Conservation (phyloP, 2,888 invertebrate genomes). For the Panzeria rudis region DNA sequence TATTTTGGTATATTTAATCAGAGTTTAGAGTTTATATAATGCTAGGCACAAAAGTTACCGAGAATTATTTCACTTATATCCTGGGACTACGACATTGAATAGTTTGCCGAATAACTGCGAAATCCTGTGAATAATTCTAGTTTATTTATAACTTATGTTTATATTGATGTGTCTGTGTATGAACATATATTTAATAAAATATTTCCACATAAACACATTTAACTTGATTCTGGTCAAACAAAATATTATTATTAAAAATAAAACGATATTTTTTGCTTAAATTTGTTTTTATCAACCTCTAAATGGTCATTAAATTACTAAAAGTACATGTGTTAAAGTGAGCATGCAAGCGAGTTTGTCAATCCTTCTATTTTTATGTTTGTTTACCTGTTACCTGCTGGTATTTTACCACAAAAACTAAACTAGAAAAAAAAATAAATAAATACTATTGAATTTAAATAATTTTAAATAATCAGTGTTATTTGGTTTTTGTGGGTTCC, state of each 20-base stretch:
- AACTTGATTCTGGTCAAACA: not conserved
- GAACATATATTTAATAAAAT: no score
- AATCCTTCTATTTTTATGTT: not conserved
- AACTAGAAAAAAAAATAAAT: not conserved
- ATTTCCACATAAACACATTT: no score
- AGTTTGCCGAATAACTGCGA: no score
- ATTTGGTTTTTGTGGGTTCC: constrained; percentile 61
- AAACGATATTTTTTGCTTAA: not conserved
- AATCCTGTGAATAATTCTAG: no score
- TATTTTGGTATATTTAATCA: no score
- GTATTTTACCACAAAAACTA: constrained; percentile 34
- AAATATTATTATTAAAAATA: not conserved
- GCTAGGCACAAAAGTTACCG: no score
- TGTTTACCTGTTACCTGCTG: constrained; percentile 38
- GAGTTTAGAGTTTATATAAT: no score
- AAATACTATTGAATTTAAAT: constrained; percentile 52
- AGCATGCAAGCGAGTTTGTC: not conserved
- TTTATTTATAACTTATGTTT: no score
- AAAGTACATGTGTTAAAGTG: constrained; percentile 40
- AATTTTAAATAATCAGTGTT: constrained; percentile 62
- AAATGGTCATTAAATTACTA: constrained; percentile 52
- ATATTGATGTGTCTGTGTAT: no score
- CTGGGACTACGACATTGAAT: no score
- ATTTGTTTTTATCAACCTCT: constrained; percentile 24
- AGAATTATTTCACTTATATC: no score